Evolutionary conservation across 1,140 invertebrate species (phyloP), one percentile per base, ranked within the genome.

Genomic region (Drosophila micromelanica): DNA sequence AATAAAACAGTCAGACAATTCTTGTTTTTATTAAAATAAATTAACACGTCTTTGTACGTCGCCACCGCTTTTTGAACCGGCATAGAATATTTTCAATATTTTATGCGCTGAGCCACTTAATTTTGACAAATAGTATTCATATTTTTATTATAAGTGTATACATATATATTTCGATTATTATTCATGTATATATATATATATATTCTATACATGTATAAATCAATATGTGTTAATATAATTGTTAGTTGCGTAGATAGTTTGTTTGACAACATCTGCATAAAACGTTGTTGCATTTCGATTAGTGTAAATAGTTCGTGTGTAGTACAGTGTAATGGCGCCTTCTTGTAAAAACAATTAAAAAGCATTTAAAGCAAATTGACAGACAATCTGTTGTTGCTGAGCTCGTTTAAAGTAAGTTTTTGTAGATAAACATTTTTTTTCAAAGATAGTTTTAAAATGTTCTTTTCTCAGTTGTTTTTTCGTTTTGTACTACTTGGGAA

Each of bases 1-100:
- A 73, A 70, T 69, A 70, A 87, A 87, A 87, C 84, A 87, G 84
- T 87, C 84, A 87, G 82, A 87, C 82, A 87, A 87, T 87, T 35
- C 32, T 35, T 35, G 7, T 73, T 65, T 73, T 65, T 48, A 78
- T 89, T 56, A 76, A 87, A 86, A 73, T 71, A 73, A 89, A 70
- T 69, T 68, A 51, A 76, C 49, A 63, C 71, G 40, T 62, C 20
- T 54, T 49, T 2, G 27, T n/a, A 23, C 12, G 9, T 2, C 45
- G 17, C 13, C 57, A 60, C 45, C 62, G 38, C 13, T 62, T 46
- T 35, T 43, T 13, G 46, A 74, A 56, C 40, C 43, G 79, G 62
- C 84, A 89, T 89, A 71, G 43, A 74, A 89, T 89, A 90, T 89
- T 89, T 84, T 43, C 23, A 89, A 89, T 89, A 89, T 89, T 59